Evolutionary conservation across 2,113 vertebrate species (phyloP).

Genomic region (Mormyrus iriodes): DNA sequence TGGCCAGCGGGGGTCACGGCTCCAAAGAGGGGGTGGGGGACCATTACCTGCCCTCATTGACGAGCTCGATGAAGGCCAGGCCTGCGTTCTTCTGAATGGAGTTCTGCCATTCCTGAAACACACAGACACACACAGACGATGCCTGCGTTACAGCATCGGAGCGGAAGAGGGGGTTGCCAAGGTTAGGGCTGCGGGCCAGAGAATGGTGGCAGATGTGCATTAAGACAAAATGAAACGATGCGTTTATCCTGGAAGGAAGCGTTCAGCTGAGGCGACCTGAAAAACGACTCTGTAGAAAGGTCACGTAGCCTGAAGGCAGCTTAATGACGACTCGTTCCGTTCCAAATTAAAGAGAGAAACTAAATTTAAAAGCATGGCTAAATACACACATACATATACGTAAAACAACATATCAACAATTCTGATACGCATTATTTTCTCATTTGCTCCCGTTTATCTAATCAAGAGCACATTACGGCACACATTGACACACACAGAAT

Average conservation of each 20-base stretch:
- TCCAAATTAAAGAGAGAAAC: background rate
- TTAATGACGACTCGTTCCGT: background rate
- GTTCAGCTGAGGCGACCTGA: background rate
- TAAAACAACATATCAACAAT: background rate
- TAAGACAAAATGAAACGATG: background rate
- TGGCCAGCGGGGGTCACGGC: constrained; percentile 15
- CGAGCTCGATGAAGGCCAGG: constrained; percentile 82
- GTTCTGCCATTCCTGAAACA: constrained; percentile 81
- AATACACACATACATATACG: background rate
- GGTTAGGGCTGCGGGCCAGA: background rate
- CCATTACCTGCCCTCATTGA: constrained; percentile 81
- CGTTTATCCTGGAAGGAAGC: background rate
- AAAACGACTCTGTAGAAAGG: background rate
- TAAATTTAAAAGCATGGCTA: background rate
- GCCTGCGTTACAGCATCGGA: background rate
- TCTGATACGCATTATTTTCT: background rate
- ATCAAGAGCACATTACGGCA: background rate
- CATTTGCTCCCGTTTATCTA: background rate
- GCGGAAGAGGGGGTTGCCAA: background rate
- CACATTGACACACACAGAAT: background rate
- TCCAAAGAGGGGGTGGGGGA: background rate
- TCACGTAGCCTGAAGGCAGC: background rate
- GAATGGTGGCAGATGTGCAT: background rate
- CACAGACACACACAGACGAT: constrained; percentile 17
- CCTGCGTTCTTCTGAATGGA: constrained; percentile 89